phyloP scores from a whole-genome alignment of 2,113 vertebrate genomes.

The Ifrita kowaldi region DNA sequence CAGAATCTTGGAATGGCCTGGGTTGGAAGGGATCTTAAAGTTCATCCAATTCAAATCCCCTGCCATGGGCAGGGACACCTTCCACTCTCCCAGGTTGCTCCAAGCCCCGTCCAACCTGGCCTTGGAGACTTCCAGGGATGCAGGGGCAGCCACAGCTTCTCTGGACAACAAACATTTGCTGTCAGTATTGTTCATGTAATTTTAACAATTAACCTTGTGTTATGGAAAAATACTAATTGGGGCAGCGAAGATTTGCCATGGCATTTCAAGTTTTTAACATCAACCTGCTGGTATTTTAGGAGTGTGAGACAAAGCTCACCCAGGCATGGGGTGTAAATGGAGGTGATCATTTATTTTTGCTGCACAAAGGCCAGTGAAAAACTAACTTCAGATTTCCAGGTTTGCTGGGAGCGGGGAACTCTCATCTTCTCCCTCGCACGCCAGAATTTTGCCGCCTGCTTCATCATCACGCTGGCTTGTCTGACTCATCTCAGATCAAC shows the following conservation, averaged over 20 bases:
- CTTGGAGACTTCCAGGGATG: not conserved
- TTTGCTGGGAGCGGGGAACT: not conserved
- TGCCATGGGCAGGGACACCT: not conserved
- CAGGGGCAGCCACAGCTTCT: not conserved
- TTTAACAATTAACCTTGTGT: not conserved
- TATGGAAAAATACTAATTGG: not conserved
- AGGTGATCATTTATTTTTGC: not conserved
- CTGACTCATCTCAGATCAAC: conserved; percentile 28
- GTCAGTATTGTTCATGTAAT: not conserved
- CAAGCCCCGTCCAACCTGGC: not conserved
- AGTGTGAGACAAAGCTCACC: not conserved
- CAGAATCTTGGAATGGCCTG: not conserved
- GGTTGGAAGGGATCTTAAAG: not conserved
- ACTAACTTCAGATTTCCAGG: not conserved
- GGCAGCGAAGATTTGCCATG: not conserved
- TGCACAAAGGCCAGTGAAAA: not conserved
- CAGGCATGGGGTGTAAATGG: not conserved
- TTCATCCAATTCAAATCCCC: not conserved
- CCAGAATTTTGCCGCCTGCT: not conserved
- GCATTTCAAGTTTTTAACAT: not conserved
- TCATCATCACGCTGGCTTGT: conserved; percentile 5
- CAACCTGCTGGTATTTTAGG: not conserved
- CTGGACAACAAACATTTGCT: not conserved
- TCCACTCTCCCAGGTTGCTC: not conserved
- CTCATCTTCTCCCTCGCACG: not conserved